phyloP scores from a whole-genome alignment of 2,888 invertebrate genomes.

The Sialis fuliginosa region DNA sequence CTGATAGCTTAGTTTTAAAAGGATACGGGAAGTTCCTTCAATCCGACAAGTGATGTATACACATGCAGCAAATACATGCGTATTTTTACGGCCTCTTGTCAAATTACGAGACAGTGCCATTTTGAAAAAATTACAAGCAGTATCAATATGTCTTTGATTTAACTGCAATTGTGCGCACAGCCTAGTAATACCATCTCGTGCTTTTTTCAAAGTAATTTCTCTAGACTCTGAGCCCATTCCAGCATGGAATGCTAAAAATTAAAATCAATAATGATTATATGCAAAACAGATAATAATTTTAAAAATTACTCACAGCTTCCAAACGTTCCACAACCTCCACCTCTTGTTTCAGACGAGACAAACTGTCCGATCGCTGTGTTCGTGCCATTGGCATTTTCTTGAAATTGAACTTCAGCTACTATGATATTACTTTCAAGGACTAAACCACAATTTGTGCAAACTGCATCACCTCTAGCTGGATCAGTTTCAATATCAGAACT shows the following conservation, averaged over 20 bases:
- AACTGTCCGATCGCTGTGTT: constrained; percentile 83
- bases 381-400: constrained; percentile 80
- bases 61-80: constrained; percentile 90
- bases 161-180: constrained; percentile 75
- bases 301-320: constrained; percentile 39
- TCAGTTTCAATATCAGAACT: constrained; percentile 89
- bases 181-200: constrained; percentile 65
- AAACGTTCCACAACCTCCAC: constrained; percentile 57
- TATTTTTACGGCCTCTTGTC: constrained; percentile 79
- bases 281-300: neutral
- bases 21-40: constrained; percentile 86
- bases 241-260: constrained; percentile 49
- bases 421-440: constrained; percentile 94
- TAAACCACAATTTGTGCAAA: constrained; percentile 90
- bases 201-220: constrained; percentile 80
- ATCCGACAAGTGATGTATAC: constrained; percentile 93
- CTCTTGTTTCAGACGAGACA: constrained; percentile 76
- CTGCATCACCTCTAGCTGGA: constrained; percentile 83
- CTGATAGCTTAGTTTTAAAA: constrained; percentile 20
- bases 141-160: constrained; percentile 83
- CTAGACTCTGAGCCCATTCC: constrained; percentile 77
- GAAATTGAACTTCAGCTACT: constrained; percentile 91
- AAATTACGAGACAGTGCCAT: constrained; percentile 69
- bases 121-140: constrained; percentile 85
- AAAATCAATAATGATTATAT: constrained; percentile 1